These are phyloP conservation scores for Metopia argyrocephala DNA, from an alignment of 2,888 invertebrate genomes.

Conservation along the genomic window DNA sequence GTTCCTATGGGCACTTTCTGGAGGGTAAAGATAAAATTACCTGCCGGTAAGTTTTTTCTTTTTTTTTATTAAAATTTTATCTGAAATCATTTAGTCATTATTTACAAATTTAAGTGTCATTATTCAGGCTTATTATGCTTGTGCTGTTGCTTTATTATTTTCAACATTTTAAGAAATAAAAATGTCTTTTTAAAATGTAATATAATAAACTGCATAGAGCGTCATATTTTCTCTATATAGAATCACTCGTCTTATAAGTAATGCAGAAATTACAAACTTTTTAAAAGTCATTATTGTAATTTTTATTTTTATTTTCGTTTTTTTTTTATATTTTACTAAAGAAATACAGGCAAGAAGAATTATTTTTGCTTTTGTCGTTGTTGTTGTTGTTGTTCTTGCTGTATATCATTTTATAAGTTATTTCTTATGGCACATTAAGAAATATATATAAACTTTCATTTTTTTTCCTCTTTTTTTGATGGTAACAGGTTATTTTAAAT, in stretches of 20 bases:
- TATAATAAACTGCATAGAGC: conserved; percentile 62
- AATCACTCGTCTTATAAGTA: conserved; percentile 34
- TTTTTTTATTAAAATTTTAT: neutral
- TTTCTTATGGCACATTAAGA: neutral
- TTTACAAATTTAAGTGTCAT: conserved; percentile 42
- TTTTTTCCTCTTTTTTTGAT: too few species aligned
- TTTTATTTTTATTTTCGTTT: conserved; percentile 33
- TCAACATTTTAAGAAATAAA: conserved; percentile 28
- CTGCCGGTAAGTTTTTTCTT: conserved; percentile 77
- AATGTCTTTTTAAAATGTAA: conserved; percentile 61
- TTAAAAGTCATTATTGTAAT: conserved; percentile 64
- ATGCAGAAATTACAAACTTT: conserved; percentile 62
- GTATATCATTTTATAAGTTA: conserved; percentile 22
- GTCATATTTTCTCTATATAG: conserved; percentile 53
- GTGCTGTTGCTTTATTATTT: neutral
- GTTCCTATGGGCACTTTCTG: conserved; percentile 82
- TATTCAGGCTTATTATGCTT: conserved; percentile 59
- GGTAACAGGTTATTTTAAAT: conserved; percentile 64
- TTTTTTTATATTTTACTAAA: neutral
- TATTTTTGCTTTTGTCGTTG: too few species aligned
- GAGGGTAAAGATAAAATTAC: conserved; percentile 83
- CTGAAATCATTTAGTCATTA: conserved; percentile 55
- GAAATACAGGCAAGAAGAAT: conserved; percentile 2
- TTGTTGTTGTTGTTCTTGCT: too few species aligned
- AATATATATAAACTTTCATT: too few species aligned